phyloP scores from a whole-genome alignment of 2,797 vertebrate species.

The Geotrypetes seraphini region DNA sequence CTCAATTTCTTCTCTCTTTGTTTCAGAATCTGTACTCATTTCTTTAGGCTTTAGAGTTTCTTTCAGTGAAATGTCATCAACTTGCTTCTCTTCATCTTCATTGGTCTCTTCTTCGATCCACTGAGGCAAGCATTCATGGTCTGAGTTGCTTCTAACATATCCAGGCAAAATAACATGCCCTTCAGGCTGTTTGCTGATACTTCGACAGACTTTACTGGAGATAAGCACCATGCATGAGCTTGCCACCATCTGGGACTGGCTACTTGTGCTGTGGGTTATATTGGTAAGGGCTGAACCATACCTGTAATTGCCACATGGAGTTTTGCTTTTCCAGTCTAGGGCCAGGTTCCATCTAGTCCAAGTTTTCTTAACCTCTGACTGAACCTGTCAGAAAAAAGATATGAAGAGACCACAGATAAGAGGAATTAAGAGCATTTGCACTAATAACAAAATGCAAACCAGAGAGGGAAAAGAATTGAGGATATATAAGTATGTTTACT shows the following conservation, averaged over 20 bases:
- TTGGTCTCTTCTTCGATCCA: conserved; percentile 43
- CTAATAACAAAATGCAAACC: too few relatives aligned
- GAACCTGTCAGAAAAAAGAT: conserved; percentile 52
- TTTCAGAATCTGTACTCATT: conserved; percentile 9
- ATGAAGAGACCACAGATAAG: neutral
- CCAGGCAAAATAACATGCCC: conserved; percentile 60
- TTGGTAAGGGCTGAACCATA: conserved; percentile 66
- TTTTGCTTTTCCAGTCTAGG: conserved; percentile 62
- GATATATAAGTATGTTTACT: too few relatives aligned
- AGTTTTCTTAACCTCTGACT: conserved; percentile 76
- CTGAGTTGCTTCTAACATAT: conserved; percentile 68
- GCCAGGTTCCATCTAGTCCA: conserved; percentile 75
- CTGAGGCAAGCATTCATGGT: conserved; percentile 49
- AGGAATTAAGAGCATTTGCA: too few relatives aligned
- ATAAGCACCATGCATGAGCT: conserved; percentile 47
- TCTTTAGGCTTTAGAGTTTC: conserved; percentile 27
- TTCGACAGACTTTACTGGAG: conserved; percentile 38
- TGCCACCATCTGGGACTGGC: conserved; percentile 59
- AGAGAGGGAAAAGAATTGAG: too few relatives aligned
- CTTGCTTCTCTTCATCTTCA: conserved; percentile 37
- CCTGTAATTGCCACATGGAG: conserved; percentile 55
- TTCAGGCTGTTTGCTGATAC: conserved; percentile 6
- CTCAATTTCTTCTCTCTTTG: conserved; percentile 42
- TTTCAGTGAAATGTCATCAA: conserved; percentile 49
- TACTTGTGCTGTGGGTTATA: conserved; percentile 63